Conservation (phyloP, 2,113 vertebrate species). For the Oryctolagus cuniculus region mOryCun1.1 NC_091443.1:112423001-112423500, state of each 20-base stretch:
- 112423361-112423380: no score
- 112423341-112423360: no score
- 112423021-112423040: no score
- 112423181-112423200: constrained; percentile 50
- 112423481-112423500: neutral
- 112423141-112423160: neutral
- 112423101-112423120: neutral
- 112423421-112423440: neutral
- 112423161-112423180: neutral
- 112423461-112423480: constrained; percentile 21
- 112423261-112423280: neutral
- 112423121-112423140: neutral
- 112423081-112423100: neutral
- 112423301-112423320: neutral
- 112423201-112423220: neutral
- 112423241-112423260: neutral
- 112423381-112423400: neutral
- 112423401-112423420: neutral
- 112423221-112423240: neutral
- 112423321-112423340: neutral
- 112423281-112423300: neutral
- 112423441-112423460: neutral
- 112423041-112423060: no score
- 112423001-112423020: no score
- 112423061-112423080: no score